A percentile compares a stretch with the other conserved stretches of the same genome.
Conservation (phyloP, 2,797 vertebrate species). For the Myiotriccus ornatus region DNA sequence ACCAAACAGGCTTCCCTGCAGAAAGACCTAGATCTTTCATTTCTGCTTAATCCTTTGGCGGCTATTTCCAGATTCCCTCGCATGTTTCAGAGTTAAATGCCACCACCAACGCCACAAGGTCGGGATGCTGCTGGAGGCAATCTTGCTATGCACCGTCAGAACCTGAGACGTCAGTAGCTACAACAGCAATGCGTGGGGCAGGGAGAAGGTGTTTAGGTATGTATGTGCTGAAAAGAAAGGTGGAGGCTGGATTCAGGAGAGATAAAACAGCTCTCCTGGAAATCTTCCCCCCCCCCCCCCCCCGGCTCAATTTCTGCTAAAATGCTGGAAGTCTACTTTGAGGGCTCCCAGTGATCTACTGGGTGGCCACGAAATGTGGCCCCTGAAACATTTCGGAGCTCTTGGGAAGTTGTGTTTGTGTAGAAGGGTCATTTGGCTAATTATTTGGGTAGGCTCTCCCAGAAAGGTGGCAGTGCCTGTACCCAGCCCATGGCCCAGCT, state of each 20-base stretch:
- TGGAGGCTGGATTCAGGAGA: neutral
- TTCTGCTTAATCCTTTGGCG: neutral
- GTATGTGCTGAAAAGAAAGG: neutral
- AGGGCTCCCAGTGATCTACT: neutral
- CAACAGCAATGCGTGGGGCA: neutral
- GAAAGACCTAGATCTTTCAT: neutral
- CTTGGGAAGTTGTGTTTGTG: conserved; percentile 15
- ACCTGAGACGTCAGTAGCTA: neutral
- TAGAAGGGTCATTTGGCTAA: neutral
- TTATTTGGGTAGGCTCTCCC: neutral
- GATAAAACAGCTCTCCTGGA: neutral
- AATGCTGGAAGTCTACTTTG: neutral
- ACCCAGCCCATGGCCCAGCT: neutral
- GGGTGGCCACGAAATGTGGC: neutral
- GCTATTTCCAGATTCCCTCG: neutral
- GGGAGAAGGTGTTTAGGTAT: neutral
- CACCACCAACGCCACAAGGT: neutral
- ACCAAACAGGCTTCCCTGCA: neutral
- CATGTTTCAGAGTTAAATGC: neutral
- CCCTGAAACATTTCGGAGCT: neutral
- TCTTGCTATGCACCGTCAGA: fast-evolving
- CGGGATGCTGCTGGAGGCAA: neutral
- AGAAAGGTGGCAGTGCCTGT: neutral
- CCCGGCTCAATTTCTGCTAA: neutral
- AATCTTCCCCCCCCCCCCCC: neutral